Conservation (phyloP, 2,888 invertebrate species). For the Creontiades dilutus region DNA sequence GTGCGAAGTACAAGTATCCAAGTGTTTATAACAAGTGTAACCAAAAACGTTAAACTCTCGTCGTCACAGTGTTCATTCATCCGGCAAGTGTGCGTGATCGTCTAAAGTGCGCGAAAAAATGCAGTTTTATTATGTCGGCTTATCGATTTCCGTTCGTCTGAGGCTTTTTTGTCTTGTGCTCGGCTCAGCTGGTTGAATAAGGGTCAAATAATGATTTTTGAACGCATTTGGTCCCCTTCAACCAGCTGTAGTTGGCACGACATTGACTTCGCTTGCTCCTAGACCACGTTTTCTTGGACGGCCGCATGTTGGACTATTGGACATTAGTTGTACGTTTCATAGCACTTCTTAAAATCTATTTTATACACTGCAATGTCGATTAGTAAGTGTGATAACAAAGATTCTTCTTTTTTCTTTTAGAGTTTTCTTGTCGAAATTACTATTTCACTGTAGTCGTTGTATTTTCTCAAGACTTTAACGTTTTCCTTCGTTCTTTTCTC, state of each 20-base stretch:
- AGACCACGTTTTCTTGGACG: not conserved
- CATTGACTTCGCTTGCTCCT: slow-evolving; percentile 32
- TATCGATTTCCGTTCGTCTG: no score
- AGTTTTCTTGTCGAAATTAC: no score
- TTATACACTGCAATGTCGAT: no score
- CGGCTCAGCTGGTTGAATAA: slow-evolving; percentile 85
- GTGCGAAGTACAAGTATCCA: not conserved
- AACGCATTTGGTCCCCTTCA: slow-evolving; percentile 87
- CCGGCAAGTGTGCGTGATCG: no score
- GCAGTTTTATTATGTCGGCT: no score
- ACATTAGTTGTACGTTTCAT: slow-evolving; percentile 7
- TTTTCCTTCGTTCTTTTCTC: no score
- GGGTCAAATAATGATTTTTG: slow-evolving; percentile 82
- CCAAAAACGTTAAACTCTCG: not conserved
- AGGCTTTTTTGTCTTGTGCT: slow-evolving; percentile 78
- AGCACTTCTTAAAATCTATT: not conserved
- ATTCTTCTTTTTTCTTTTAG: no score
- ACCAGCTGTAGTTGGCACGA: slow-evolving; percentile 85
- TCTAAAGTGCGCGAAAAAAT: no score
- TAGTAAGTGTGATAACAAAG: no score
- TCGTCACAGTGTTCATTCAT: not conserved
- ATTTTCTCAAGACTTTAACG: no score
- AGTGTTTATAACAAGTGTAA: not conserved
- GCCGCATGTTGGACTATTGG: not conserved
- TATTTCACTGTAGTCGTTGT: no score